Percentiles rank a stretch among this genome's conserved stretches.
Conservation (phyloP, 2,797 vertebrate genomes). For the Rhinophrynus dorsalis region DNA sequence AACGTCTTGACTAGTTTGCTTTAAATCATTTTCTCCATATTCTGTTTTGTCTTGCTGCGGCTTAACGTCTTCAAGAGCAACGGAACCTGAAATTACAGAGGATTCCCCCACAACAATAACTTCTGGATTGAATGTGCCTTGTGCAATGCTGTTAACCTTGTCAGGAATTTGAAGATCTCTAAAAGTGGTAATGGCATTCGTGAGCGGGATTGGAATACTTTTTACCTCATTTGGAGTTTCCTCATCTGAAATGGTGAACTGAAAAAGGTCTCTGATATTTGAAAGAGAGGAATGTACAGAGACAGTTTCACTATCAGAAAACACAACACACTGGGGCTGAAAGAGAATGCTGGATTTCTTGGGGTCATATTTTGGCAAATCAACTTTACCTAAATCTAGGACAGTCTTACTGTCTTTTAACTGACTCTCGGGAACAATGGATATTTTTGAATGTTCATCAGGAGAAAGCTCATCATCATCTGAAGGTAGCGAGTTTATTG, state of each 20-base stretch:
- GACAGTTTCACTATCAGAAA: constrained; percentile 65
- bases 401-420: constrained; percentile 67
- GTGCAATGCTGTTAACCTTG: constrained; percentile 46
- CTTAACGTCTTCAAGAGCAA: constrained; percentile 51
- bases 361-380: constrained; percentile 62
- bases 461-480: constrained; percentile 84
- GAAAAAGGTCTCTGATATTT: constrained; percentile 60
- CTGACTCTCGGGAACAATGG: constrained; percentile 63
- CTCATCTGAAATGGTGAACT: constrained; percentile 60
- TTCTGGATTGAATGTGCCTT: constrained; percentile 54
- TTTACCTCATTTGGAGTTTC: constrained; percentile 53
- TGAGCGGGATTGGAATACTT: constrained; percentile 52
- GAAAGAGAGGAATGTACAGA: constrained; percentile 60
- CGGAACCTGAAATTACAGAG: constrained; percentile 61
- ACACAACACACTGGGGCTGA: constrained; percentile 78
- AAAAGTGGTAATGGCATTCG: constrained; percentile 52
- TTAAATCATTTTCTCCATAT: constrained; percentile 44
- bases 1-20: constrained; percentile 53
- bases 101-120: constrained; percentile 57
- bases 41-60: constrained; percentile 54
- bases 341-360: constrained; percentile 75
- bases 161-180: constrained; percentile 52
- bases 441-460: constrained; percentile 79
- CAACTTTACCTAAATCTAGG: constrained; percentile 59
- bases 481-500: constrained; percentile 95